These are phyloP conservation scores for Himalopsyche anomala DNA, from an alignment of 2,888 invertebrate genomes.

Conservation along the genomic window DNA sequence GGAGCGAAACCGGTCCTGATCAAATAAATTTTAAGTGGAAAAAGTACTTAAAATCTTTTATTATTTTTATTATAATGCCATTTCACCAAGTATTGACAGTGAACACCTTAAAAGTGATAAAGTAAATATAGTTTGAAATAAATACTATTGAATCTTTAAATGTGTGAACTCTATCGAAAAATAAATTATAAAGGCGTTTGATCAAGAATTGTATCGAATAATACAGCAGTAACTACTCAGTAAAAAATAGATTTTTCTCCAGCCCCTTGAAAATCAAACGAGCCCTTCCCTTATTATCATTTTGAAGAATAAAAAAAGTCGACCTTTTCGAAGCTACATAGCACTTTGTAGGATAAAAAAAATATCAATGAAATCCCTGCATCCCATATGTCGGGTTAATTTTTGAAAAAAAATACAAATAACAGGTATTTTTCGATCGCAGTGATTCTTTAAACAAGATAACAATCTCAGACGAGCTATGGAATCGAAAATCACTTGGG, in stretches of 20 bases:
- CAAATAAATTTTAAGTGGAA: too few species aligned
- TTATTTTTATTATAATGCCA: too few species aligned
- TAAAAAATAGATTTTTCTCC: background rate
- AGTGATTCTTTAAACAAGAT: background rate
- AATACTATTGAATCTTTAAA: too few species aligned
- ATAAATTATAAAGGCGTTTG: too few species aligned
- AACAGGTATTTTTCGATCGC: slow-evolving; percentile 8
- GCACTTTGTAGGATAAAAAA: background rate
- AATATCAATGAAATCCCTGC: slow-evolving; percentile 26
- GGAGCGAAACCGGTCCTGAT: too few species aligned
- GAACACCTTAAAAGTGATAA: too few species aligned
- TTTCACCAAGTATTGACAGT: too few species aligned
- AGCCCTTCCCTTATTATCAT: background rate
- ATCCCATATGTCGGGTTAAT: slow-evolving; percentile 17
- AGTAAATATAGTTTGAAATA: too few species aligned
- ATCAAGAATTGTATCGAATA: too few species aligned
- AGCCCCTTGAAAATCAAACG: background rate
- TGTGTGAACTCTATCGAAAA: too few species aligned
- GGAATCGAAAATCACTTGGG: slow-evolving; percentile 5
- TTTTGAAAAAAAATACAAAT: slow-evolving; percentile 8
- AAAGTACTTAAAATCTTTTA: too few species aligned
- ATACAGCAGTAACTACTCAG: too few species aligned
- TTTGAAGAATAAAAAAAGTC: background rate
- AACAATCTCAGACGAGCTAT: background rate
- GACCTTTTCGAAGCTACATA: slow-evolving; percentile 1